Percentiles rank a stretch among this genome's conserved stretches.
phyloP scores from a whole-genome alignment of 2,888 invertebrate species.

The Cryptus viduatorius region DNA sequence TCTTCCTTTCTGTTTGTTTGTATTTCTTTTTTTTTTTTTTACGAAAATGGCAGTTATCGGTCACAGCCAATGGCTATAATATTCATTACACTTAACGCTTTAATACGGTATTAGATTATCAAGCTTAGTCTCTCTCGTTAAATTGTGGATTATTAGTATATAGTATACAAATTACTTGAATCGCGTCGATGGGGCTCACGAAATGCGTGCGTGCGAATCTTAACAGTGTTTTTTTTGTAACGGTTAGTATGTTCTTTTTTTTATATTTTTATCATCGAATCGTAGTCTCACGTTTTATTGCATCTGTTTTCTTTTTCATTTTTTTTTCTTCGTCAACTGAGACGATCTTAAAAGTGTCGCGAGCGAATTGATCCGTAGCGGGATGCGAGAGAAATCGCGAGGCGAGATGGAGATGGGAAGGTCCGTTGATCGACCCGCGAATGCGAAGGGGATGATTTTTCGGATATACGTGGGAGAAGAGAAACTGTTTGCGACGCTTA shows the following conservation, averaged over 20 bases:
- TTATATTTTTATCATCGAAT: not conserved
- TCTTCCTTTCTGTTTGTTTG: constrained; percentile 43
- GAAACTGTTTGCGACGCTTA: constrained; percentile 29
- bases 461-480: not conserved
- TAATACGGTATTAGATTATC: constrained; percentile 73
- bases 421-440: not conserved
- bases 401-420: not conserved
- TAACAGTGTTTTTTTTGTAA: constrained; percentile 16
- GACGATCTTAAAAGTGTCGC: constrained; percentile 31
- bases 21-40: constrained; percentile 74
- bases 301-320: constrained; percentile 1
- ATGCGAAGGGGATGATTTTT: constrained; percentile 23
- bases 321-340: constrained; percentile 28
- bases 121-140: constrained; percentile 67
- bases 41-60: constrained; percentile 85
- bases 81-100: constrained; percentile 76
- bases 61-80: constrained; percentile 85
- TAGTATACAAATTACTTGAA: constrained; percentile 47
- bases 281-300: constrained; percentile 12
- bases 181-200: constrained; percentile 45
- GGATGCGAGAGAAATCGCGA: constrained; percentile 9
- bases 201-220: constrained; percentile 37
- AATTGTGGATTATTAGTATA: constrained; percentile 51
- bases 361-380: constrained; percentile 32
- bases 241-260: constrained; percentile 17